phyloP scores from a whole-genome alignment of 2,888 invertebrate species.

The Agrochola circellaris region DNA sequence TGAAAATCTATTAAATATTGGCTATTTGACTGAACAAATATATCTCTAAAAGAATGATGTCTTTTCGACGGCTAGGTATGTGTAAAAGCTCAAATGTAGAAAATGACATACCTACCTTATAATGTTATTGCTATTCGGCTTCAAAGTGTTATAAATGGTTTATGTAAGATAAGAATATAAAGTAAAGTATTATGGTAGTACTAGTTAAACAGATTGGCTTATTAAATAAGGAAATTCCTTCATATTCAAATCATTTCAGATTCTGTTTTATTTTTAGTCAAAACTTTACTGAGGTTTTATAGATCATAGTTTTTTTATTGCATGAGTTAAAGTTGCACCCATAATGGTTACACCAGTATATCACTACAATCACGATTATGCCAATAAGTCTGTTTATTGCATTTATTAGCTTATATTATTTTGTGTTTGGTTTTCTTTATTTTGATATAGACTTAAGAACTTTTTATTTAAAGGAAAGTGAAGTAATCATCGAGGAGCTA shows the following conservation, averaged over 20 bases:
- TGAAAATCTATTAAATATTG: constrained; percentile 50
- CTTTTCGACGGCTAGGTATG: constrained; percentile 51
- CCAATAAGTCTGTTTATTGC: constrained; percentile 83
- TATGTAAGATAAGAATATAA: constrained; percentile 48
- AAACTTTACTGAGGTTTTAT: neutral
- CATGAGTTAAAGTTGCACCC: constrained; percentile 36
- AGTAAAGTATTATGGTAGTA: constrained; percentile 54
- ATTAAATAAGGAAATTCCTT: constrained; percentile 22
- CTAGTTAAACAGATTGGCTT: constrained; percentile 44
- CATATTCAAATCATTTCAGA: constrained; percentile 7
- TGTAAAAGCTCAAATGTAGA: constrained; percentile 59
- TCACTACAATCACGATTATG: constrained; percentile 51
- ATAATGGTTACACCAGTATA: constrained; percentile 25
- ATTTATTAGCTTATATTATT: constrained; percentile 82
- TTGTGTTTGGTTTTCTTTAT: constrained; percentile 70
- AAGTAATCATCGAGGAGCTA: constrained; percentile 89
- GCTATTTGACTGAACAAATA: constrained; percentile 63
- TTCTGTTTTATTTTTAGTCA: constrained; percentile 23
- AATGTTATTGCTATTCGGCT: constrained; percentile 53
- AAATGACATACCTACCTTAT: constrained; percentile 56
- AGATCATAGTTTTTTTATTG: constrained; percentile 25
- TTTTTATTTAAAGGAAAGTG: constrained; percentile 90
- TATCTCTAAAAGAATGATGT: constrained; percentile 54
- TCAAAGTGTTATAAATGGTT: constrained; percentile 47
- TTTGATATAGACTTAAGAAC: constrained; percentile 86